Evolutionary conservation across 2,797 vertebrate species (phyloP), one percentile per base, ranked within the genome.

Genomic region (Linurgus olivaceus): DNA sequence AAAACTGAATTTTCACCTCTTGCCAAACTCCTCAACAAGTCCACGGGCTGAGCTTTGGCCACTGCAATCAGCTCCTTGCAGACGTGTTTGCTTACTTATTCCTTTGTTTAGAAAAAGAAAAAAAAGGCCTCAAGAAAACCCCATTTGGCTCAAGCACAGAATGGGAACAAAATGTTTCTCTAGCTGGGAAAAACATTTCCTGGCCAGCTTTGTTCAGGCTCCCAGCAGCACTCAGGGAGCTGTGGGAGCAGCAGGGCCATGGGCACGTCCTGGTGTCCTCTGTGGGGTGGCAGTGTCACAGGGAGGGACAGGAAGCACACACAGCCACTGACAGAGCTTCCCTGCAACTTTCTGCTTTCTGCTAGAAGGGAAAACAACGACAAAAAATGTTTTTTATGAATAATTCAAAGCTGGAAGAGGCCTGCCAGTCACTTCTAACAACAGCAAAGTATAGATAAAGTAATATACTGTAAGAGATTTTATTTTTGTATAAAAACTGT

Each of bases 161-260:
- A 75, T 68, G 83, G 80, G 77, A 95, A 90, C 95, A 90, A 92
- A 95, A 78, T 78, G 50, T 94, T 95, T 93, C 87, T 90, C 17
- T 89, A 44, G 67, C 86, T 94, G 74, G 72, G 86, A 91, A 77
- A 82, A 91, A 63, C 78, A 92, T 91, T 92, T 92, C 94, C 86
- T 79, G 59, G 18, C 15, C 50, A 23, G 84, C 89, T 79, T 85
- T 85, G 72, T 85, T 40, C 24, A 59, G 79, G 51, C 40, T 13
- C n/a, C 29, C 4, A 12, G 76, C 75, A 51, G 54, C 24, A 16
- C 54, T 14, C 2, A 2, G 73, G 70, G 6, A 75, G 71, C 6
- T 33, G 48, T 35, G 89, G 58, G 81, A n/a, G 25, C 67, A 57
- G 82, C 55, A 35, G 77, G 67, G 77, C 57, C 70, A 2, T 1